Percentiles rank a stretch among this genome's conserved stretches.
Evolutionary conservation across 2,113 vertebrate genomes (phyloP).

Genomic region (Cynocephalus volans): DNA sequence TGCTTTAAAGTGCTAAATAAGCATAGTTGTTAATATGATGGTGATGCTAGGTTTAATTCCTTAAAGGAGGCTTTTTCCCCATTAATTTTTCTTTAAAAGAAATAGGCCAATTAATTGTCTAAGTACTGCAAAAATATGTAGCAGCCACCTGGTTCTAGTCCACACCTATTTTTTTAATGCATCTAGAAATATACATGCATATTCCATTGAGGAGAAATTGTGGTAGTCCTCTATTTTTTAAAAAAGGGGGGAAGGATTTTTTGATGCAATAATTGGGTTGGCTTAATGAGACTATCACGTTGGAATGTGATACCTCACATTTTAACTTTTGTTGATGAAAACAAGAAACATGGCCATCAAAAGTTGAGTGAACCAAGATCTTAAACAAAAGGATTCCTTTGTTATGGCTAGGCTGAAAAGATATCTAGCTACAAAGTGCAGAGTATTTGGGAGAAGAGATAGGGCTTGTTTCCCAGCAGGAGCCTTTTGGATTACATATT

Average conservation of each 20-base stretch:
- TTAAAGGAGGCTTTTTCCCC: background rate
- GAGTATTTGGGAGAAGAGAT: background rate
- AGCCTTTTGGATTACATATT: background rate
- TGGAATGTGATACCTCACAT: background rate
- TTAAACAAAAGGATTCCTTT: slow-evolving; percentile 44
- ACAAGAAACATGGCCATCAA: background rate
- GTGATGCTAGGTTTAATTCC: background rate
- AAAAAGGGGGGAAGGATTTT: background rate
- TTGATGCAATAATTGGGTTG: background rate
- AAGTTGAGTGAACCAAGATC: background rate
- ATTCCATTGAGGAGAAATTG: background rate
- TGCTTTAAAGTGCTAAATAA: background rate
- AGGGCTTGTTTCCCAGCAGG: background rate
- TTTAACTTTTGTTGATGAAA: slow-evolving; percentile 16
- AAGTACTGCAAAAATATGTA: background rate
- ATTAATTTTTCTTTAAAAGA: background rate
- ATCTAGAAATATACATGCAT: background rate
- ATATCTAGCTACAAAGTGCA: background rate
- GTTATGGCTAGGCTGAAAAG: background rate
- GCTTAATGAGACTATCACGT: background rate
- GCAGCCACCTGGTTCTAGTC: background rate
- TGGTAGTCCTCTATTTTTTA: background rate
- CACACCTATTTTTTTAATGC: background rate
- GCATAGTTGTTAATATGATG: background rate
- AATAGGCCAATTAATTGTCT: background rate